These are phyloP conservation scores for Candidula unifasciata DNA, from an alignment of 2,888 invertebrate species.

Conservation along the genomic window DNA sequence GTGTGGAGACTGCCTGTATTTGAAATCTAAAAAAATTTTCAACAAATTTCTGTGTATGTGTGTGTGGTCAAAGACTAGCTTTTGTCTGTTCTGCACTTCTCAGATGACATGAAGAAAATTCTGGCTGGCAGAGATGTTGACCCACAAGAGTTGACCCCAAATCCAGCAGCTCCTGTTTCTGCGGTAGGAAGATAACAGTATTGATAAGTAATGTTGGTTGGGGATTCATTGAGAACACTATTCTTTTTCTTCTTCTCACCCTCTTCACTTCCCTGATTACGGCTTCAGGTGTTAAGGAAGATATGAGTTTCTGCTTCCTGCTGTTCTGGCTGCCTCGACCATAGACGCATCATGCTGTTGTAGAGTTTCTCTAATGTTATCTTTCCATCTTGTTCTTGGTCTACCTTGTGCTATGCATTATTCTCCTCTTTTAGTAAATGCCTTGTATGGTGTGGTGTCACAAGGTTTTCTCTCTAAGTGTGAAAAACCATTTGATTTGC, in stretches of 20 bases:
- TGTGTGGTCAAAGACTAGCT: not conserved
- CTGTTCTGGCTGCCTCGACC: too few species aligned
- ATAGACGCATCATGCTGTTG: too few species aligned
- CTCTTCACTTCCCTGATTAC: not conserved
- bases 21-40: not conserved
- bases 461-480: too few species aligned
- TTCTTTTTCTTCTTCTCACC: not conserved
- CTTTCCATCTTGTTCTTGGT: too few species aligned
- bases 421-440: too few species aligned
- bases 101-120: slow-evolving; percentile 54
- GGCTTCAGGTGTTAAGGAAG: too few species aligned
- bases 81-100: not conserved
- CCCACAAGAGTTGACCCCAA: slow-evolving; percentile 59
- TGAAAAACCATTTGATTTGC: too few species aligned
- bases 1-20: too few species aligned
- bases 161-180: slow-evolving; percentile 74
- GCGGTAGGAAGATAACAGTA: slow-evolving; percentile 59
- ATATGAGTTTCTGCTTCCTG: too few species aligned
- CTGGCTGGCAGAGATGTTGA: slow-evolving; percentile 37
- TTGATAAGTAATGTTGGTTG: not conserved
- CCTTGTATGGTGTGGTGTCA: too few species aligned
- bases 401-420: too few species aligned
- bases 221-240: not conserved
- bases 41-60: not conserved
- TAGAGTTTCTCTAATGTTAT: too few species aligned